phyloP scores from a whole-genome alignment of 2,113 vertebrate genomes.

The Galeopterus variegatus region DNA sequence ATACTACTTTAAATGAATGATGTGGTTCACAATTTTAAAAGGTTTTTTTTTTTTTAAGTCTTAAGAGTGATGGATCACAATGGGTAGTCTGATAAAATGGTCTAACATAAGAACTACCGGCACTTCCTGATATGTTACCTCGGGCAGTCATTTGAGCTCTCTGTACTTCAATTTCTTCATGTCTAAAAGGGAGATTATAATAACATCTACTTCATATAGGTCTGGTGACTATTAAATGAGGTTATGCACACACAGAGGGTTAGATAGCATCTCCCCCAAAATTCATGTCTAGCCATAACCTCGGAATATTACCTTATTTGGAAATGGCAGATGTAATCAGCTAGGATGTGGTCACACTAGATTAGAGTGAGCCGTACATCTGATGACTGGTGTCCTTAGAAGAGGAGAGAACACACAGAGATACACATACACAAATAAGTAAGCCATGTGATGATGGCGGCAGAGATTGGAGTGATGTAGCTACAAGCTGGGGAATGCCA shows the following conservation, averaged over 20 bases:
- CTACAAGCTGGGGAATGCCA: background rate
- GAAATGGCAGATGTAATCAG: background rate
- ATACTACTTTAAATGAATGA: background rate
- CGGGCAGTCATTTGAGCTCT: background rate
- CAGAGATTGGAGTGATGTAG: background rate
- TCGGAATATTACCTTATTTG: background rate
- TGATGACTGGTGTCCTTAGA: background rate
- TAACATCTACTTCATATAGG: background rate
- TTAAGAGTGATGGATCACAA: background rate
- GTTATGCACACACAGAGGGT: background rate
- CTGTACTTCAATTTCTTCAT: background rate
- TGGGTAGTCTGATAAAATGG: background rate
- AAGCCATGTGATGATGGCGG: fast-evolving
- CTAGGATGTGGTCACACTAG: background rate
- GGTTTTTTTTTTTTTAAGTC: background rate
- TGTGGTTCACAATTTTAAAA: background rate
- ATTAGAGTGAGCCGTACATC: too few species aligned
- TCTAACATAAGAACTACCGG: background rate
- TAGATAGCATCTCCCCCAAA: background rate
- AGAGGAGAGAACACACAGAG: background rate
- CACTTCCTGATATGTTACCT: background rate
- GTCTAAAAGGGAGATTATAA: background rate
- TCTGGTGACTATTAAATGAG: background rate
- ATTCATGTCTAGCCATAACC: background rate
- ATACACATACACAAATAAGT: background rate